Percentiles rank a stretch among this genome's conserved stretches.
Conservation (phyloP, 2,888 invertebrate genomes). For the Eurytoma adleriae region DNA sequence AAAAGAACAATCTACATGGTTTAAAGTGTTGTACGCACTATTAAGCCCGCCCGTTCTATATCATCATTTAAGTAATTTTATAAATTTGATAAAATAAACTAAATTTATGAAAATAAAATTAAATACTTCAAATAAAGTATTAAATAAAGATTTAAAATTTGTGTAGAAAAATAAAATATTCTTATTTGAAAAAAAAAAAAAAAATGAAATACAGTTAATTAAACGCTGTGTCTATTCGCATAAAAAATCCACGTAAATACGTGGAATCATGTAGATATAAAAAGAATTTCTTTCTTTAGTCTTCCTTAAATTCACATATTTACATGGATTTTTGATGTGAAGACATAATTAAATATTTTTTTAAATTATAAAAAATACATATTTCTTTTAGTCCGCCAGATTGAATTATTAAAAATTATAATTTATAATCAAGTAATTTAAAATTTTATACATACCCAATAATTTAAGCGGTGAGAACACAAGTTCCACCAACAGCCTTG, state of each 20-base stretch:
- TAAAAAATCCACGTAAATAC: too few species aligned
- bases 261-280: too few species aligned
- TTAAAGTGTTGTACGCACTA: conserved; percentile 73
- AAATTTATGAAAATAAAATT: too few species aligned
- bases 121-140: too few species aligned
- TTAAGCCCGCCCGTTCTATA: conserved; percentile 78
- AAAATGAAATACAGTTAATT: conserved; percentile 28
- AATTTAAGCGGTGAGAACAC: conserved; percentile 93
- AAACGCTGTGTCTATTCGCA: too few species aligned
- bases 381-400: conserved; percentile 78
- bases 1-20: conserved; percentile 55
- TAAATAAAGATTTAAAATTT: background rate
- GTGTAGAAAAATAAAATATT: background rate
- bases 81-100: background rate
- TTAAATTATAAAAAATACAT: too few species aligned
- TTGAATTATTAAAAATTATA: conserved; percentile 58
- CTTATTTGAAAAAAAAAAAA: conserved; percentile 56
- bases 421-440: background rate
- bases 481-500: conserved; percentile 97
- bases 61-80: conserved; percentile 69
- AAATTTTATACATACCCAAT: conserved; percentile 60
- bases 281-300: too few species aligned
- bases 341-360: too few species aligned
- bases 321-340: too few species aligned
- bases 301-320: too few species aligned